Evolutionary conservation across 2,113 vertebrate species (phyloP).

Genomic region (Mungos mungo): DNA sequence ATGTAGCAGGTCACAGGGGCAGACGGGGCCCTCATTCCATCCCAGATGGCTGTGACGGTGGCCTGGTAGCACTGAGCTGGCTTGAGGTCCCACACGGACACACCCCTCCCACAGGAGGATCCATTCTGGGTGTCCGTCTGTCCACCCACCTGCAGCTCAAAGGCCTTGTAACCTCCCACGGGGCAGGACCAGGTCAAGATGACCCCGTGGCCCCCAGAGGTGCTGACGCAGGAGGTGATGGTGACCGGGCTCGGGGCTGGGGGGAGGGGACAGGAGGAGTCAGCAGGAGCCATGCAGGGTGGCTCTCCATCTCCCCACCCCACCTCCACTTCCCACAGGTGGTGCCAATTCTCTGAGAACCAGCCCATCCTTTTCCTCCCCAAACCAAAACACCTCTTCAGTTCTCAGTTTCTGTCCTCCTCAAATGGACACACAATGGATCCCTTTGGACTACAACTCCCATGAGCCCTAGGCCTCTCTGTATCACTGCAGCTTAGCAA

Average conservation of each 20-base stretch:
- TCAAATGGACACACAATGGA: background rate
- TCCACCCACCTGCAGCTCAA: slow-evolving; percentile 5
- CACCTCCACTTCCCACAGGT: background rate
- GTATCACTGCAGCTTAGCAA: background rate
- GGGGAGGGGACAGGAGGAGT: background rate
- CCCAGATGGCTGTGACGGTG: background rate
- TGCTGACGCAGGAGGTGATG: slow-evolving; percentile 47
- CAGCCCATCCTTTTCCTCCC: background rate
- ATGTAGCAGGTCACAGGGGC: background rate
- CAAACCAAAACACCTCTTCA: background rate
- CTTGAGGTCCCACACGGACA: background rate
- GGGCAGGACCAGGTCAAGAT: slow-evolving; percentile 67
- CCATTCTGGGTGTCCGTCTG: rapidly evolving
- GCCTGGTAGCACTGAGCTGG: background rate
- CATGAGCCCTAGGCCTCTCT: background rate
- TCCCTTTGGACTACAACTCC: background rate
- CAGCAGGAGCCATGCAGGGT: background rate
- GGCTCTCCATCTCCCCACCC: background rate
- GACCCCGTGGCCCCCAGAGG: background rate
- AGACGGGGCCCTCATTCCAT: rapidly evolving
- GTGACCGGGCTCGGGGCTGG: background rate
- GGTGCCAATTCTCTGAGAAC: background rate
- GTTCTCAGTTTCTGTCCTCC: background rate
- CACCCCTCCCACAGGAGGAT: rapidly evolving
- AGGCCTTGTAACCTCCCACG: background rate